These are phyloP conservation scores for Diploscapter pachys DNA, from an alignment of 1,140 invertebrate species.

Conservation along the genomic window DNA sequence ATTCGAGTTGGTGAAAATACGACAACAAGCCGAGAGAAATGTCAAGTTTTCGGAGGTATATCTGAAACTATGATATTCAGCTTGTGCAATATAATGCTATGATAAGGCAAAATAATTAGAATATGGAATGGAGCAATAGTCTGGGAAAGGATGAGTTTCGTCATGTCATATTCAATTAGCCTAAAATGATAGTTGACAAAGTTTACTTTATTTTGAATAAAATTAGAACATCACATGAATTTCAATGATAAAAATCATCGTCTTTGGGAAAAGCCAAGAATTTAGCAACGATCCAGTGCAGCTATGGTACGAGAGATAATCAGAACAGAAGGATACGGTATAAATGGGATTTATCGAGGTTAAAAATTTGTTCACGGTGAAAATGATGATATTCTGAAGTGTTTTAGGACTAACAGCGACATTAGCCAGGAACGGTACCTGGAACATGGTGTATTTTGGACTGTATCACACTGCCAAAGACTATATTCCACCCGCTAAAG, in stretches of 20 bases:
- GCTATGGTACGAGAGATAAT: slow-evolving; percentile 76
- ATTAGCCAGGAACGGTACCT: slow-evolving; percentile 78
- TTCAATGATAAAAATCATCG: too few species aligned
- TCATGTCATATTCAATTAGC: too few species aligned
- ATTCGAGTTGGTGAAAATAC: slow-evolving; percentile 90
- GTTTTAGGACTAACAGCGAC: slow-evolving; percentile 70
- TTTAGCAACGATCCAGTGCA: slow-evolving; percentile 72
- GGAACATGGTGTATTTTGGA: slow-evolving; percentile 89
- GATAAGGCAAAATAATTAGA: neutral
- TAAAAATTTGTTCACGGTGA: slow-evolving; percentile 73
- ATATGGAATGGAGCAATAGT: slow-evolving; percentile 4
- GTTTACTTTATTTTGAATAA: too few species aligned
- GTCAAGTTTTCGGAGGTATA: slow-evolving; percentile 43
- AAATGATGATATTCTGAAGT: neutral
- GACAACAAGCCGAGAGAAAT: slow-evolving; percentile 67
- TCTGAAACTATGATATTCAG: neutral
- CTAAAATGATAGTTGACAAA: too few species aligned
- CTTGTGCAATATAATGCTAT: slow-evolving; percentile 2
- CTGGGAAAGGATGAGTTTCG: neutral
- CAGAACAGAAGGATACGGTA: slow-evolving; percentile 71
- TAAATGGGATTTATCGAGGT: slow-evolving; percentile 79
- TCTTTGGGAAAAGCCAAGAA: neutral
- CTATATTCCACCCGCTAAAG: slow-evolving; percentile 70
- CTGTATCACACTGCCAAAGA: slow-evolving; percentile 86
- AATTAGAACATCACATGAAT: too few species aligned